A percentile compares a stretch with the other conserved stretches of the same genome.
These are phyloP conservation scores for Zosterops lateralis DNA, from an alignment of 2,113 vertebrate genomes.

Conservation along the genomic window DNA sequence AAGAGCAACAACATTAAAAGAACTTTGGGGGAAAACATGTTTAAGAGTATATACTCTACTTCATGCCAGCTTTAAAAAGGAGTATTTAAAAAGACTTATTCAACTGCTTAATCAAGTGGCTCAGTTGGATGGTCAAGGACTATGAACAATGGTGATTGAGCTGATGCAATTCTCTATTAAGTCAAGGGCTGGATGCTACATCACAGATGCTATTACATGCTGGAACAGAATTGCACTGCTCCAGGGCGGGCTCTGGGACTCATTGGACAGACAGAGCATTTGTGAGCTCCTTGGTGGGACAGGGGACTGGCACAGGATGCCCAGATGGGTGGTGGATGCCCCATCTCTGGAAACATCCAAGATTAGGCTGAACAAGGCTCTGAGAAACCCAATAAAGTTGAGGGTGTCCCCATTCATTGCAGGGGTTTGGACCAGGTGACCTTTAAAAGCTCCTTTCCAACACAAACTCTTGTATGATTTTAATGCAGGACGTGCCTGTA, in stretches of 20 bases:
- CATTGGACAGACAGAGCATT: background rate
- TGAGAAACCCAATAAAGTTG: background rate
- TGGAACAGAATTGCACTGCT: background rate
- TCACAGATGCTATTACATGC: background rate
- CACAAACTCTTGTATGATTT: background rate
- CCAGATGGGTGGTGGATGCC: background rate
- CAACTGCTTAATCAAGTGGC: background rate
- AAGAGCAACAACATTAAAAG: background rate
- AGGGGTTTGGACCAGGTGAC: fast-evolving
- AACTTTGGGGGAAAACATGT: fast-evolving
- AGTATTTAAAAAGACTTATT: background rate
- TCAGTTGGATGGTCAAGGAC: background rate
- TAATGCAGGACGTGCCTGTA: background rate
- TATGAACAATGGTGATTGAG: background rate
- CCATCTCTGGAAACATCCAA: background rate
- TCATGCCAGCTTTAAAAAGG: background rate
- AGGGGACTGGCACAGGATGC: background rate
- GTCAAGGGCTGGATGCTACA: background rate
- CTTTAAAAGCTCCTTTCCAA: background rate
- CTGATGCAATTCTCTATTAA: background rate
- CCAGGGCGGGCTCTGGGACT: background rate
- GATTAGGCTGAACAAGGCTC: background rate
- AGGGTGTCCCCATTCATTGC: background rate
- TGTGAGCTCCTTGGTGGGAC: background rate
- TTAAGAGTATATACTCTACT: background rate